Base-by-base conservation (phyloP, 2,797 vertebrate genomes). In the Galaxias olidus region DNA sequence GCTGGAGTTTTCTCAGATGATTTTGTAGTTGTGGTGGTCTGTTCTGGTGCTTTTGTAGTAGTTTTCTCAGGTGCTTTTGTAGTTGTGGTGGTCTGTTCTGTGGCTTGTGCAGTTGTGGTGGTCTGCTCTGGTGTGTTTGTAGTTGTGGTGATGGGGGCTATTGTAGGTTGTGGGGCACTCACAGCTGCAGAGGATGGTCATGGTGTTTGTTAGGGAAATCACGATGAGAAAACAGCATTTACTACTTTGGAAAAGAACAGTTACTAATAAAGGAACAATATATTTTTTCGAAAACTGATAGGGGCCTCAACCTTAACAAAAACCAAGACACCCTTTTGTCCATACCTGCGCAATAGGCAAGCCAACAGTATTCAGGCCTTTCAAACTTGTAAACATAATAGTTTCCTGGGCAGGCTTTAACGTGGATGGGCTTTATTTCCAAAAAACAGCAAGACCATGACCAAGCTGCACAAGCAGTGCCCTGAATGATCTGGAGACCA, bases 301-400 rank as follows among this genome's bases (percentile, higher is more conserved):
- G 30, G 30, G 30, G 30, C 6, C 30, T 30, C 30, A 30, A 30
- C 30, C 30, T 30, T 30, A 30, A 30, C 30, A 30, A 30, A 30
- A 30, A 30, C 30, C 30, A 30, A 30, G 6, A 30, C n/a, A n/a
- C n/a, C n/a, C n/a, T n/a, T n/a, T 30, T 30, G 3, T 40, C 57
- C 47, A 8, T 78, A 88, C 87, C 87, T 86, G 87, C 65, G 71
- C 87, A 86, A 55, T 88, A 90, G 12, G 79, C 84, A 8, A 75
- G 0, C 0, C 0, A 13, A 49, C 47, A 49, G 11, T 6, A 13
- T 13, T 2, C 1, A 15, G 15, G n/a, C 10, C 12, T 10, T 6
- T 4, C 52, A 9, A 55, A 13, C 20, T 55, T 40, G 20, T 55
- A 55, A 12, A 55, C 52, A 12, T 9, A 18, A 18, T 55, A 55